Conservation (phyloP, 2,888 invertebrate genomes). For the Alloscopus bannaensis region DNA sequence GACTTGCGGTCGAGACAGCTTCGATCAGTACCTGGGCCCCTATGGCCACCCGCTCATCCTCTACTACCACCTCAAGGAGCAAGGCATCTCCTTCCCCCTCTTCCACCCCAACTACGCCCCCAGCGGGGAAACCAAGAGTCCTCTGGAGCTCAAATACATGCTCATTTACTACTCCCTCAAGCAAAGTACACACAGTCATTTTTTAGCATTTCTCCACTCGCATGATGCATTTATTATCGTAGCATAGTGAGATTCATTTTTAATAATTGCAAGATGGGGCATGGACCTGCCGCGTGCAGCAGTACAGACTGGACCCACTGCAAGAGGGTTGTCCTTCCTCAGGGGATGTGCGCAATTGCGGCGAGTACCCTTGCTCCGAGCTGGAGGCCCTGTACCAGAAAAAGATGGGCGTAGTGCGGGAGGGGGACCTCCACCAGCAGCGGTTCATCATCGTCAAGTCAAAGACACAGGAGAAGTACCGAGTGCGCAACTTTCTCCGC, state of each 20-base stretch:
- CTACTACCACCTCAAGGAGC: conserved; percentile 61
- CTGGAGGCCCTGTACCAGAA: conserved; percentile 62
- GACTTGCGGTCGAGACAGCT: conserved; percentile 65
- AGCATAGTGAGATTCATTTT: background rate
- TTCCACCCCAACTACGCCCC: conserved; percentile 62
- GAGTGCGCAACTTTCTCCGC: conserved; percentile 63
- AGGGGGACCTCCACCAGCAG: conserved; percentile 61
- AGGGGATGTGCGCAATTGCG: conserved; percentile 39
- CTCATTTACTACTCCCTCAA: conserved; percentile 62
- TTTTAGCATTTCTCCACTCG: background rate
- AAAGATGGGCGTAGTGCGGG: conserved; percentile 59
- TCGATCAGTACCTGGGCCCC: conserved; percentile 60
- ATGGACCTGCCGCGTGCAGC: conserved; percentile 62
- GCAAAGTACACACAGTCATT: conserved; percentile 28
- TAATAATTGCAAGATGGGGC: conserved; percentile 32
- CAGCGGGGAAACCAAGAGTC: conserved; percentile 33
- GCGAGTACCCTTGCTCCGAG: conserved; percentile 62
- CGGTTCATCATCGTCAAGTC: conserved; percentile 63
- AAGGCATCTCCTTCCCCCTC: conserved; percentile 63
- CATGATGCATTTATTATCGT: background rate
- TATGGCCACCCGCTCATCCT: conserved; percentile 64
- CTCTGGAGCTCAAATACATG: conserved; percentile 62
- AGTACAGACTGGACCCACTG: conserved; percentile 56
- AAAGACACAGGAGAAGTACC: conserved; percentile 56
- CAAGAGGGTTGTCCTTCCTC: conserved; percentile 47